Evolutionary conservation across 2,113 vertebrate genomes (phyloP), one percentile per base, ranked within the genome.

Genomic region (Tonatia bakeri): DNA sequence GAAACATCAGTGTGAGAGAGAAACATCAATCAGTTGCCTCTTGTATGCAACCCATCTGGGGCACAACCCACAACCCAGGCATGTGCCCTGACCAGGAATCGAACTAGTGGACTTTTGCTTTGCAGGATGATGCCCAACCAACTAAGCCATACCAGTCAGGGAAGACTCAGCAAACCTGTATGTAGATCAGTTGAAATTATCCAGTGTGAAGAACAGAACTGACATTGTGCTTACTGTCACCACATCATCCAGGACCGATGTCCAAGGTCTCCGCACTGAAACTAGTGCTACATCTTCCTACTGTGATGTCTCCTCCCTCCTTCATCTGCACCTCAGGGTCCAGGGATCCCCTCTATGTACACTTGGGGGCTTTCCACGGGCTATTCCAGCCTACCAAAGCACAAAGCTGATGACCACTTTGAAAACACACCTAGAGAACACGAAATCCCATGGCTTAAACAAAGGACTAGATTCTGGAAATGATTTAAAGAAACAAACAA

Each of bases 401-500:
- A 76, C 10, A 7, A 82, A 40, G 54, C 61, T 19, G 1, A 82
- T 14, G 17, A 67, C 33, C 33, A 93, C 2, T 94, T 50, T 76
- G 26, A 70, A 61, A 61, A 85, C 14, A 86, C 0, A 67, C 17
- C 43, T 40, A 76, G 16, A 96, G 22, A 82, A 11, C 43, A 64
- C 0, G 0, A 76, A 65, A 61, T 43, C 7, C 26, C 5, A 4
- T 22, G 4, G 56, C 52, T 82, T 76, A 81, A 81, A 19, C 45
- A 36, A 91, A 94, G 17, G 28, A 56, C 24, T 40, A 69, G 22
- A n/a, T 31, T 72, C 43, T 38, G 28, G 43, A 93, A 89, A 47
- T 79, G 24, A 43, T 56, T 89, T 82, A 83, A 61, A 86, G 52
- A 22, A 86, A 92, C 16, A 70, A 91, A 93, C 72, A 11, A 7